These are phyloP conservation scores for Falco punctatus DNA, from an alignment of 2,113 vertebrate species.

Conservation along the genomic window DNA sequence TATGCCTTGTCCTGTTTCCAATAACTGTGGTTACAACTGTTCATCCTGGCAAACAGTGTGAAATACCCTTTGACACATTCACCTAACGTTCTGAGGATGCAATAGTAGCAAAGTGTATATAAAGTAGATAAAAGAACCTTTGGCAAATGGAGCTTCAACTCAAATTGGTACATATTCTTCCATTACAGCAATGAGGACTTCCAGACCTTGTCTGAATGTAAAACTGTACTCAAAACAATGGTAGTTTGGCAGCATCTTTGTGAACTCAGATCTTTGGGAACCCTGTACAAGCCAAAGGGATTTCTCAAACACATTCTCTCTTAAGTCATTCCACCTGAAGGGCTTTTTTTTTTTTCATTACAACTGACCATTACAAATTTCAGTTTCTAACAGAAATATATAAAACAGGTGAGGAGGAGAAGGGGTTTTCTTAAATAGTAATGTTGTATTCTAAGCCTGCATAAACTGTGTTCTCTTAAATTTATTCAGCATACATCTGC, in stretches of 20 bases:
- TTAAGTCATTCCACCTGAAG: neutral
- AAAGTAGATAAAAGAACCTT: neutral
- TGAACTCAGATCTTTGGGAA: neutral
- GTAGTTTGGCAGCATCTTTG: neutral
- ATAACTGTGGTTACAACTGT: neutral
- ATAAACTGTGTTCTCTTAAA: neutral
- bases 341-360: neutral
- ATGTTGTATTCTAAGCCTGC: neutral
- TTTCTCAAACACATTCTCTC: neutral
- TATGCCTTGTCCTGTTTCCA: neutral
- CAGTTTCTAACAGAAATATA: neutral
- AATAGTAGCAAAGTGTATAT: accelerated
- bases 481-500: neutral
- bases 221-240: neutral
- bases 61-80: neutral
- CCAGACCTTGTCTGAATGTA: neutral
- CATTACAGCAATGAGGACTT: neutral
- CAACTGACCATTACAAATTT: neutral
- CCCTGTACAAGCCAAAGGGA: neutral
- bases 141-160: neutral
- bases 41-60: neutral
- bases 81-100: neutral
- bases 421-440: neutral
- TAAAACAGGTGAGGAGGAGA: neutral
- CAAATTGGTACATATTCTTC: neutral